phyloP scores from a whole-genome alignment of 2,888 invertebrate species.

The Ophioninae sp. region DNA sequence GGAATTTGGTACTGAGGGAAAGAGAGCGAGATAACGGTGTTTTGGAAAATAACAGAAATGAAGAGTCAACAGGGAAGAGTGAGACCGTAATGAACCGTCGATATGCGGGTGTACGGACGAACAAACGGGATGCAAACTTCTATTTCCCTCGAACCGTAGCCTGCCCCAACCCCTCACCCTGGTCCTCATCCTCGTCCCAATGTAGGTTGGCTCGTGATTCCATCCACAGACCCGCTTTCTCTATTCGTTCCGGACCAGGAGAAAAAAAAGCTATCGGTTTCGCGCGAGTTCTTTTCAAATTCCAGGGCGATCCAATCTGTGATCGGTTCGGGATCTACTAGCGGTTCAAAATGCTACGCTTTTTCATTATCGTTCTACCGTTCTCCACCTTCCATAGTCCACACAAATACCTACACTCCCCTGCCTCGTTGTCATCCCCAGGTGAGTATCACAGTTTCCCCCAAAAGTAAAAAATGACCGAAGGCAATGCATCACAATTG shows the following conservation, averaged over 20 bases:
- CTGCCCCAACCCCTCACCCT: conserved; percentile 1
- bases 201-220: conserved; percentile 24
- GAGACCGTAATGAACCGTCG: conserved; percentile 50
- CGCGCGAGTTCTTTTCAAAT: conserved; percentile 54
- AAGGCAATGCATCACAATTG: background rate
- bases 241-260: conserved; percentile 18
- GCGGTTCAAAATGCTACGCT: conserved; percentile 12
- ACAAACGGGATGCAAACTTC: conserved; percentile 57
- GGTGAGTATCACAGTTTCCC: background rate
- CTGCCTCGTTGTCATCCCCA: background rate
- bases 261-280: conserved; percentile 54
- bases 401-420: background rate
- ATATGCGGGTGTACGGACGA: conserved; percentile 39
- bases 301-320: conserved; percentile 41
- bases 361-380: conserved; percentile 26
- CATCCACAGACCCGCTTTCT: conserved; percentile 27
- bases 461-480: background rate
- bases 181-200: conserved; percentile 38
- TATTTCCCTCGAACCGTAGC: conserved; percentile 64
- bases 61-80: conserved; percentile 30
- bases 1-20: conserved; percentile 4
- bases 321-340: conserved; percentile 21
- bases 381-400: conserved; percentile 4
- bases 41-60: conserved; percentile 66
- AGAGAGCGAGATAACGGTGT: conserved; percentile 42